Conservation (phyloP, 2,797 vertebrate species). For the Sebastes trivittatus region DNA sequence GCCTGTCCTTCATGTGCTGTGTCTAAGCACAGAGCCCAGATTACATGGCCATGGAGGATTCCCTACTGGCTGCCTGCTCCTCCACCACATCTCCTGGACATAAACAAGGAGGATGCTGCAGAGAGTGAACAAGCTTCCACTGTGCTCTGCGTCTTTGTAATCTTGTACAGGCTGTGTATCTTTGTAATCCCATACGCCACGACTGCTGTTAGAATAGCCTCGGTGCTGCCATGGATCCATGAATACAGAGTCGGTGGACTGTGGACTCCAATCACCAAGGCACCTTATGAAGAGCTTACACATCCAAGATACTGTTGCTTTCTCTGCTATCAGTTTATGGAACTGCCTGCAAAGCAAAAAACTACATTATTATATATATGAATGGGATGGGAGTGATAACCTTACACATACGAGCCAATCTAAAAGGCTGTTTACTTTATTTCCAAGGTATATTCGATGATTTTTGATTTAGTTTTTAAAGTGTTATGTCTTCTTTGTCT, state of each 20-base stretch:
- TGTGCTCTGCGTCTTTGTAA: conserved; percentile 59
- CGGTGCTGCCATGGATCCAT: conserved; percentile 18
- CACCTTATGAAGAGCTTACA: conserved; percentile 38
- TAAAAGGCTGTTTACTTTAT: neutral
- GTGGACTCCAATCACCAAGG: conserved; percentile 34
- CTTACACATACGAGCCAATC: neutral
- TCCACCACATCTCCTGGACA: conserved; percentile 62
- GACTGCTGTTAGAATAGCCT: conserved; percentile 31
- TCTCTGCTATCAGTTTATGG: conserved; percentile 27
- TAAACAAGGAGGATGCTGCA: conserved; percentile 59
- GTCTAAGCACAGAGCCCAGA: conserved; percentile 66
- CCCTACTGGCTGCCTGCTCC: conserved; percentile 53
- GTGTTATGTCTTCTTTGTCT: neutral
- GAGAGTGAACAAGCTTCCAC: conserved; percentile 46
- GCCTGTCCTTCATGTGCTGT: conserved; percentile 68
- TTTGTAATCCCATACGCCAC: conserved; percentile 57
- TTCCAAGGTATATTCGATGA: neutral
- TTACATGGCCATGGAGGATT: conserved; percentile 68
- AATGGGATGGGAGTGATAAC: neutral
- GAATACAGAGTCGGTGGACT: conserved; percentile 25
- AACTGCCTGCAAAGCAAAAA: conserved; percentile 44
- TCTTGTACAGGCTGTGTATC: conserved; percentile 46
- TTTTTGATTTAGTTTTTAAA: neutral
- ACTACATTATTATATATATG: conserved; percentile 5
- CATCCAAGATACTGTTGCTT: conserved; percentile 26